phyloP scores from a whole-genome alignment of 1,140 invertebrate genomes.

The Theocolax elegans region DNA sequence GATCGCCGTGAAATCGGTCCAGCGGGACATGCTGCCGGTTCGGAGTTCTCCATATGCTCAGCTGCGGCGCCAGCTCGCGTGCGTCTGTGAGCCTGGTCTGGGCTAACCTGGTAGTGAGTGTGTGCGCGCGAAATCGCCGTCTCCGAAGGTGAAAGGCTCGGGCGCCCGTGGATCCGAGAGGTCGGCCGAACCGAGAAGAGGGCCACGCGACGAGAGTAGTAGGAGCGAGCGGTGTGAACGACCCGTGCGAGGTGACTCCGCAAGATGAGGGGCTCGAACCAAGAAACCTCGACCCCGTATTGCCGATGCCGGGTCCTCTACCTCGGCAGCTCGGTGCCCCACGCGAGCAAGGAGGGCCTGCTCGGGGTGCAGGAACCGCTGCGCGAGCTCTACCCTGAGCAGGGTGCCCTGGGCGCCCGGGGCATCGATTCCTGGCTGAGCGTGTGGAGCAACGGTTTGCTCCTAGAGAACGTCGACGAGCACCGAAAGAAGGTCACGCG shows the following conservation, averaged over 20 bases:
- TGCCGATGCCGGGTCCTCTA: slow-evolving; percentile 98
- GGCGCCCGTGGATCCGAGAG: too few species aligned
- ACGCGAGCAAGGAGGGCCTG: slow-evolving; percentile 96
- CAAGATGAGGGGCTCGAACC: slow-evolving; percentile 61
- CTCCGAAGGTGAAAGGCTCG: too few species aligned
- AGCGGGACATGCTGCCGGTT: slow-evolving; percentile 1
- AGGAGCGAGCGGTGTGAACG: too few species aligned
- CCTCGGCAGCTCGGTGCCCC: slow-evolving; percentile 95
- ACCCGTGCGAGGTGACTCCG: background rate
- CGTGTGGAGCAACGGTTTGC: slow-evolving; percentile 95
- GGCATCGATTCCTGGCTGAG: slow-evolving; percentile 98
- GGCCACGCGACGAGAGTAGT: too few species aligned
- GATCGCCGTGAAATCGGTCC: too few species aligned
- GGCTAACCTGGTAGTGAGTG: too few species aligned
- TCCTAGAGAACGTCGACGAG: slow-evolving; percentile 97
- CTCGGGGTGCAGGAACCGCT: slow-evolving; percentile 98
- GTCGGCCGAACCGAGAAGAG: too few species aligned
- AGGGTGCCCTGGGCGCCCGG: slow-evolving; percentile 84
- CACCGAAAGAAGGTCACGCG: slow-evolving; percentile 92
- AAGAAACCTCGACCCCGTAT: slow-evolving; percentile 81
- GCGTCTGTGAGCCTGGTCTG: background rate
- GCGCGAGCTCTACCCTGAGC: slow-evolving; percentile 94
- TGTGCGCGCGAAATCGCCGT: too few species aligned
- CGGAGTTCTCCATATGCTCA: background rate
- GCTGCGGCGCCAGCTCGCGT: background rate